These are phyloP conservation scores for Geotrypetes seraphini DNA, from an alignment of 2,797 vertebrate species.

Conservation along the genomic window DNA sequence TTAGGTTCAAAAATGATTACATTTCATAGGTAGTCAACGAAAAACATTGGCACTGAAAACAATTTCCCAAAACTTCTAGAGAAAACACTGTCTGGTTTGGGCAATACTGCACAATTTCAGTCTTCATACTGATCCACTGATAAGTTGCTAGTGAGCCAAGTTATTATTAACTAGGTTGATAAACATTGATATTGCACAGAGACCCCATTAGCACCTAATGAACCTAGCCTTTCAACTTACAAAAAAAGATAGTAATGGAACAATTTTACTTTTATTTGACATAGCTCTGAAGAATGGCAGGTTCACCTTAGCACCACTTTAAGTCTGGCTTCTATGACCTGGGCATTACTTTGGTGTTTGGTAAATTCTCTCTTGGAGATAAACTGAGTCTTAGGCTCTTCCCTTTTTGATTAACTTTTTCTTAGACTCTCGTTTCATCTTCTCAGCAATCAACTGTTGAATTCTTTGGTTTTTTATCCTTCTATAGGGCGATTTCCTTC, in stretches of 20 bases:
- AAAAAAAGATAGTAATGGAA: constrained; percentile 17
- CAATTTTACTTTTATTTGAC: too few relatives aligned
- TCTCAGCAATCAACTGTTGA: constrained; percentile 86
- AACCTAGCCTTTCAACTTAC: constrained; percentile 13
- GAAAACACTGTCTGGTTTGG: too few relatives aligned
- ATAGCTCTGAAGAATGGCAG: constrained; percentile 20
- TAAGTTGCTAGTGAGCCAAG: not conserved
- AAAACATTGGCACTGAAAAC: constrained; percentile 4
- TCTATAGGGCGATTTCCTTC: constrained; percentile 66
- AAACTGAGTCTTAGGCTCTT: constrained; percentile 23
- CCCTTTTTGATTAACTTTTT: constrained; percentile 57
- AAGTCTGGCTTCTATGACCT: constrained; percentile 14
- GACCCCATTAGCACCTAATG: constrained; percentile 10
- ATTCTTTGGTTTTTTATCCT: constrained; percentile 89
- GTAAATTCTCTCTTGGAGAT: constrained; percentile 55
- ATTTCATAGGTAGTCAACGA: constrained; percentile 2
- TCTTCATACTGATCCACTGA: constrained; percentile 11
- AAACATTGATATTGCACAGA: constrained; percentile 40
- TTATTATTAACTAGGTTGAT: too few relatives aligned
- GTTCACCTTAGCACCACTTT: constrained; percentile 38
- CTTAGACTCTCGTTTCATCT: constrained; percentile 59
- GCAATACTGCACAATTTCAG: too few relatives aligned
- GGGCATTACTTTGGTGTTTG: constrained; percentile 20
- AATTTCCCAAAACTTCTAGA: constrained; percentile 18
- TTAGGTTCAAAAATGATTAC: constrained; percentile 5